A percentile compares a stretch with the other conserved stretches of the same genome.
These are phyloP conservation scores for Colletes latitarsis DNA, from an alignment of 1,140 invertebrate genomes.

Conservation along the genomic window DNA sequence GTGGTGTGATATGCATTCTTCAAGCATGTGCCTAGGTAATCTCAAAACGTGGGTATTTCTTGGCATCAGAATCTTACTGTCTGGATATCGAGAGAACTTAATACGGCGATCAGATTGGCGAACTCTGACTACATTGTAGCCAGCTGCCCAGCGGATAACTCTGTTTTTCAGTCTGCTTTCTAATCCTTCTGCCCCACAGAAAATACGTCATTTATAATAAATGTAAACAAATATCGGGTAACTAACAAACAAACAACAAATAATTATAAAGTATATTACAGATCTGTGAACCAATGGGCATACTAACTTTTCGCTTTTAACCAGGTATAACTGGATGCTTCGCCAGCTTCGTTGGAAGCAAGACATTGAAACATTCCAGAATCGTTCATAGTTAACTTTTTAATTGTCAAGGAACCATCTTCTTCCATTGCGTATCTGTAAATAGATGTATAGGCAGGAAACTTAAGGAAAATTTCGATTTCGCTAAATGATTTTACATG, in stretches of 20 bases:
- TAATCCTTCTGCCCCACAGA: slow-evolving; percentile 71
- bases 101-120: slow-evolving; percentile 79
- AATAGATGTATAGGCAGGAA: not conserved
- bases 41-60: slow-evolving; percentile 54
- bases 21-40: slow-evolving; percentile 69
- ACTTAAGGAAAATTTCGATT: not conserved
- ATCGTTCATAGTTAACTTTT: slow-evolving; percentile 91
- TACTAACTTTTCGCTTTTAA: slow-evolving; percentile 97
- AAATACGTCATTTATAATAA: slow-evolving; percentile 64
- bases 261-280: not conserved
- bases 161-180: slow-evolving; percentile 74
- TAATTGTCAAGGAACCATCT: slow-evolving; percentile 92
- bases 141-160: slow-evolving; percentile 77
- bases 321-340: slow-evolving; percentile 94
- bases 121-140: slow-evolving; percentile 80
- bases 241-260: slow-evolving; percentile 5
- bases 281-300: no score
- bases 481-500: no score
- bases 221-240: slow-evolving; percentile 2
- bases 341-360: slow-evolving; percentile 93
- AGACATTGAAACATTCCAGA: slow-evolving; percentile 98
- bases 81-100: slow-evolving; percentile 80
- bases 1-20: slow-evolving; percentile 52
- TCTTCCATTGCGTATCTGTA: slow-evolving; percentile 86
- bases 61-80: slow-evolving; percentile 76